Evolutionary conservation across 2,797 vertebrate species (phyloP).

Genomic region (Chromobotia macracanthus): DNA sequence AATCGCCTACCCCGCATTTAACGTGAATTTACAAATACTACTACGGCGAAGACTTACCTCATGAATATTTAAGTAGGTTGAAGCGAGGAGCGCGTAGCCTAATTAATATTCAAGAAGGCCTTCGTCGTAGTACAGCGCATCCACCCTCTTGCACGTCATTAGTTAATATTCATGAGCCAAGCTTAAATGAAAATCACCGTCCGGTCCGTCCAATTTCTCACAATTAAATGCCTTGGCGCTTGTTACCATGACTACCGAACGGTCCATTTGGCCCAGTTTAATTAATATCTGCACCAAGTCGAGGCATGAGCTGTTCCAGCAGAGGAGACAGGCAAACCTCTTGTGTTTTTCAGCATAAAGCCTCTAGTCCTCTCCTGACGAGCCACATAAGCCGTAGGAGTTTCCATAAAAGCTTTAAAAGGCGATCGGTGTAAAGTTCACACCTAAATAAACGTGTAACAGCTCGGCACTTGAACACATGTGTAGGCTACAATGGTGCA

Average conservation of each 20-base stretch:
- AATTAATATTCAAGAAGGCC: background rate
- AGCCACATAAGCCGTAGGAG: background rate
- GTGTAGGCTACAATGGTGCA: background rate
- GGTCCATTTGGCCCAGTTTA: slow-evolving; percentile 33
- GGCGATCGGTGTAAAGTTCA: background rate
- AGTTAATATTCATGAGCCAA: slow-evolving; percentile 29
- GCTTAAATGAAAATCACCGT: slow-evolving; percentile 22
- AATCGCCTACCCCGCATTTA: too few species aligned
- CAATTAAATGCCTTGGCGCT: slow-evolving; percentile 23
- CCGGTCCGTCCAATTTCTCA: slow-evolving; percentile 51
- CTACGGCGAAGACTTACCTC: background rate
- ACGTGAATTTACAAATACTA: background rate
- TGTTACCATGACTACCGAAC: slow-evolving; percentile 52
- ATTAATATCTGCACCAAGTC: slow-evolving; percentile 22
- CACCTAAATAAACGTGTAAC: slow-evolving; percentile 6
- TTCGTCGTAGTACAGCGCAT: background rate
- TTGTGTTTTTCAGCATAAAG: background rate
- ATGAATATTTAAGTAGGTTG: background rate
- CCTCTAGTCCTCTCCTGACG: slow-evolving; percentile 4
- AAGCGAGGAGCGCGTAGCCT: background rate
- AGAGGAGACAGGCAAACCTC: background rate
- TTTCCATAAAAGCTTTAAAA: slow-evolving; percentile 20
- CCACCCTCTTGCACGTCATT: background rate
- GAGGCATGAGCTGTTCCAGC: background rate
- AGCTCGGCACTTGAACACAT: background rate